These are phyloP conservation scores for Emys orbicularis DNA, from an alignment of 2,797 vertebrate genomes.

Conservation along the genomic window DNA sequence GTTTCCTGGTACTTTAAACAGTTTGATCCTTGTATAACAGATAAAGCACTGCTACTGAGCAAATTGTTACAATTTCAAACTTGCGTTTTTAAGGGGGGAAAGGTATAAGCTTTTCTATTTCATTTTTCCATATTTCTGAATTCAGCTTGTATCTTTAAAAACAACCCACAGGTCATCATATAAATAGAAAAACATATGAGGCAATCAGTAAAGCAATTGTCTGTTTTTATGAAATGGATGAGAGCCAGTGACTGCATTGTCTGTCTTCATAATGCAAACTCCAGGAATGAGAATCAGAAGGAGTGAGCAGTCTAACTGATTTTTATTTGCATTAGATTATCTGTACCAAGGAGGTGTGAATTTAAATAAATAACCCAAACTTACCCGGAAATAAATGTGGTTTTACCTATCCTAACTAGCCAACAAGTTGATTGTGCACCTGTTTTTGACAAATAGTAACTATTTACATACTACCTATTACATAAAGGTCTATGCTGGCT, in stretches of 20 bases:
- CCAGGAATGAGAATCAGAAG: conserved; percentile 1
- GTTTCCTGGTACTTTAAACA: not conserved
- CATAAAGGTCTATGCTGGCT: not conserved
- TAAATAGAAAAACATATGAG: not conserved
- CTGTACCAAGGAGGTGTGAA: not conserved
- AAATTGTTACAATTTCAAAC: not conserved
- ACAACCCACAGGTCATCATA: not conserved
- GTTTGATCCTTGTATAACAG: not conserved
- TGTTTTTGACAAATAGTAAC: conserved; percentile 10
- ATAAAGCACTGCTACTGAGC: not conserved
- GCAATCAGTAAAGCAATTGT: not conserved
- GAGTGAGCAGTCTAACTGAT: not conserved
- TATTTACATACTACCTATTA: not conserved
- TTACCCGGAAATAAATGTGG: conserved; percentile 29
- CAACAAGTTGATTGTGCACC: conserved; percentile 26
- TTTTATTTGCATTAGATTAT: conserved; percentile 5
- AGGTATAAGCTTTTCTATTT: not conserved
- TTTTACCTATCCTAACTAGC: conserved; percentile 29
- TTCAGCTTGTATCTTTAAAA: conserved; percentile 1
- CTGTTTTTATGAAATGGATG: not conserved
- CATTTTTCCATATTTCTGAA: not conserved
- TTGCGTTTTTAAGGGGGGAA: not conserved
- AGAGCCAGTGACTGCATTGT: not conserved
- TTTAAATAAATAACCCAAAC: conserved; percentile 27
- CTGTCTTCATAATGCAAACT: not conserved